Evolutionary conservation across 2,113 vertebrate genomes (phyloP), one percentile per base, ranked within the genome.

Genomic region (Anguilla rostrata): DNA sequence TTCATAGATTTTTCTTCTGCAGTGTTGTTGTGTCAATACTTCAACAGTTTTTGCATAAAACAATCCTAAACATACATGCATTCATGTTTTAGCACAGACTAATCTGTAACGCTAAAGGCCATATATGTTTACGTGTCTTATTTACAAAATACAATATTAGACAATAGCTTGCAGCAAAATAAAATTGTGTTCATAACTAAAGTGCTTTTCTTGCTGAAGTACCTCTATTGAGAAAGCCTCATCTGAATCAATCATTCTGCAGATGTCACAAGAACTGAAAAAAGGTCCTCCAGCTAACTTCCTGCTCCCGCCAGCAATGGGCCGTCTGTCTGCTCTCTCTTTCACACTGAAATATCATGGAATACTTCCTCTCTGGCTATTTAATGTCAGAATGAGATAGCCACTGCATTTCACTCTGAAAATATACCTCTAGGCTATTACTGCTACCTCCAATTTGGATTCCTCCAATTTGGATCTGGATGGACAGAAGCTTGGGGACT

Each of bases 291-390:
- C 29, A 18, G 86, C 26, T n/a, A 57, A 79, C 85, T 89, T 80
- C 89, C 57, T 60, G 43, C 43, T 46, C 8, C 8, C 43, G 5
- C 8, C 43, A 46, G 8, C 43, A 12, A 53, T 8, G 49, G 49
- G 49, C 49, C 49, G 49, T 14, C 8, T 14, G 49, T 9, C 11
- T 14, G 11, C 12, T 53, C 11, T 9, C 12, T 53, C 49, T 53
- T 53, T 11, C 49, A 9, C 49, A 11, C 49, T 53, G 49, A 53
- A 90, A 92, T 80, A 86, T 89, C 87, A 92, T 92, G 8, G 91
- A 91, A 91, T 91, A 88, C 49, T 92, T 85, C 86, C 66, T 92
- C 91, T 91, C 86, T 87, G 87, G 89, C 86, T 40, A 78, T 34
- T 46, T 83, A 83, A 87, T 81, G 88, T 71, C 12, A 87, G 29